Evolutionary conservation across 2,888 invertebrate genomes (phyloP).

Genomic region (Heteropelma amictum): DNA sequence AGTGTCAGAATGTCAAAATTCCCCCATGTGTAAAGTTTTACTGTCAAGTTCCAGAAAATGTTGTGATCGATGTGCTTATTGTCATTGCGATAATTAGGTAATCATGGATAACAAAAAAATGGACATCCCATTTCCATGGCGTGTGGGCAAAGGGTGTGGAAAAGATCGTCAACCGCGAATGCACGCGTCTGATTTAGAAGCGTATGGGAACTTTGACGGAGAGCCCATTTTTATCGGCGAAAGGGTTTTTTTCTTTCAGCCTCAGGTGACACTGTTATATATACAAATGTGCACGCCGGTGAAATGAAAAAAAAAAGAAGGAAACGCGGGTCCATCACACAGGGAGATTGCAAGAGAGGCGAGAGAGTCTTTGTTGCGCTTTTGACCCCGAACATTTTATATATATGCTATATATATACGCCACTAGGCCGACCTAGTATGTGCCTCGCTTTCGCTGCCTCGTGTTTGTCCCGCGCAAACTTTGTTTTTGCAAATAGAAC

Average conservation of each 20-base stretch:
- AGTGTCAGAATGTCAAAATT: too few relatives aligned
- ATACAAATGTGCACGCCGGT: slow-evolving; percentile 12
- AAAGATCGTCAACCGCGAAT: too few relatives aligned
- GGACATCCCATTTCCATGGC: too few relatives aligned
- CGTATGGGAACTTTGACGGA: not conserved
- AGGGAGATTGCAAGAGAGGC: slow-evolving; percentile 56
- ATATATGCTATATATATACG: slow-evolving; percentile 34
- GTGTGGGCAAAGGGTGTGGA: too few relatives aligned
- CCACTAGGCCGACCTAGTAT: slow-evolving; percentile 68
- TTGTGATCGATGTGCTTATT: too few relatives aligned
- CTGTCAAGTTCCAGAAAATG: too few relatives aligned
- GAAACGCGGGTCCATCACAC: slow-evolving; percentile 11
- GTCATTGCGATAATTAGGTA: too few relatives aligned
- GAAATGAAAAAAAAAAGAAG: slow-evolving; percentile 47
- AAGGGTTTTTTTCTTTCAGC: slow-evolving; percentile 34
- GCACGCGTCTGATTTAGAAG: not conserved
- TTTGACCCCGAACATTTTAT: slow-evolving; percentile 70
- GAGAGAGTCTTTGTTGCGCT: slow-evolving; percentile 73
- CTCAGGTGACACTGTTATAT: not conserved
- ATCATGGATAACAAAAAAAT: too few relatives aligned
- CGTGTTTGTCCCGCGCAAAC: slow-evolving; percentile 76
- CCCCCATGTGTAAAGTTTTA: too few relatives aligned
- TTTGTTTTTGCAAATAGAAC: slow-evolving; percentile 76
- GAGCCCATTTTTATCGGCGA: slow-evolving; percentile 35
- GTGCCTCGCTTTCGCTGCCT: slow-evolving; percentile 52